phyloP scores from a whole-genome alignment of 2,113 vertebrate genomes.

The Haplotaxodon microlepis region DNA sequence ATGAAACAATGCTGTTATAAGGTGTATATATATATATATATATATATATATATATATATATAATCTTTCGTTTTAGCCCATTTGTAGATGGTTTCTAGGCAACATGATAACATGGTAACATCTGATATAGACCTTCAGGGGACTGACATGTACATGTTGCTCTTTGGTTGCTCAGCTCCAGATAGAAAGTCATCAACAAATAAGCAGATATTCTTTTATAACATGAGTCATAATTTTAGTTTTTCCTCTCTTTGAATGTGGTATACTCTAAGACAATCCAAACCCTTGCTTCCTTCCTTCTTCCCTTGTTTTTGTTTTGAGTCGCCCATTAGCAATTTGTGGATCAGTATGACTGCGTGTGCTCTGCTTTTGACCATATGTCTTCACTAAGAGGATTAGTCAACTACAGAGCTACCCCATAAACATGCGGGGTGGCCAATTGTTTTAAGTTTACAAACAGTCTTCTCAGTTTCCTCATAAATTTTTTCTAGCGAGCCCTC shows the following conservation, averaged over 20 bases:
- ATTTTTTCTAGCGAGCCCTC: not conserved
- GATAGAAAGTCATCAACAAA: not conserved
- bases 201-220: not conserved
- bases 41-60: too few relatives aligned
- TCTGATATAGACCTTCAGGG: not conserved
- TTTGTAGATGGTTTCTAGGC: not conserved
- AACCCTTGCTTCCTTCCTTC: not conserved
- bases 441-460: not conserved
- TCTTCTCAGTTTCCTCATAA: not conserved
- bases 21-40: not conserved
- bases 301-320: constrained; percentile 18
- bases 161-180: not conserved
- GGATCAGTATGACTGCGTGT: constrained; percentile 35
- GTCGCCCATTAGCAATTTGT: constrained; percentile 31
- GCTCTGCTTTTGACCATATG: constrained; percentile 57
- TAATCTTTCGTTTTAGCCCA: not conserved
- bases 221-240: not conserved
- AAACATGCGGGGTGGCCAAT: not conserved
- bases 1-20: not conserved
- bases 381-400: constrained; percentile 66
- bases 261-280: not conserved
- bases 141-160: not conserved
- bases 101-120: not conserved
- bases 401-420: constrained; percentile 7
- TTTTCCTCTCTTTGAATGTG: not conserved